A percentile compares a stretch with the other conserved stretches of the same genome.
These are phyloP conservation scores for Perognathus longimembris DNA, from an alignment of 2,113 vertebrate species.

Conservation along the genomic window DNA sequence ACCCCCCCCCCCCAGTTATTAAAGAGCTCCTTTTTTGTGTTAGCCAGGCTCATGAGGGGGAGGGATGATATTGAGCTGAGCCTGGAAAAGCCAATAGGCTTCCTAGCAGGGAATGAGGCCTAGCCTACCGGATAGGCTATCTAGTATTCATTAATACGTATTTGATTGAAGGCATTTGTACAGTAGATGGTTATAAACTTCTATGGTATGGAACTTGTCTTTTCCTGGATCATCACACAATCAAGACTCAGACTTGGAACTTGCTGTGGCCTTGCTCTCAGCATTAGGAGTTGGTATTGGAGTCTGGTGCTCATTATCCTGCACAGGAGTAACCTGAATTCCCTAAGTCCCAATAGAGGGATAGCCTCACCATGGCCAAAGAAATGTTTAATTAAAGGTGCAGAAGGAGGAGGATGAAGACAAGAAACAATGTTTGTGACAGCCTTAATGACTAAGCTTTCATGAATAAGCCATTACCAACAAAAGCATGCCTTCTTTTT, in stretches of 20 bases:
- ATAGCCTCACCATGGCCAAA: slow-evolving; percentile 49
- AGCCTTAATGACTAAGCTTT: slow-evolving; percentile 47
- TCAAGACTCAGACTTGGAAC: slow-evolving; percentile 15
- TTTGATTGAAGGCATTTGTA: background rate
- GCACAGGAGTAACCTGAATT: slow-evolving; percentile 58
- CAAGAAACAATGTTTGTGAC: slow-evolving; percentile 58
- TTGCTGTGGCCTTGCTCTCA: background rate
- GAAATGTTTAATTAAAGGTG: slow-evolving; percentile 65
- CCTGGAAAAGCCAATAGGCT: background rate
- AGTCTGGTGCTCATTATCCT: slow-evolving; percentile 66
- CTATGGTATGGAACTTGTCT: background rate
- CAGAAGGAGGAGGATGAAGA: slow-evolving; percentile 31
- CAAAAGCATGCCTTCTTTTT: background rate
- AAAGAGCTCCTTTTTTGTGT: background rate
- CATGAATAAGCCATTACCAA: background rate
- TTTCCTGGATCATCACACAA: slow-evolving; percentile 1
- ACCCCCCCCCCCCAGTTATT: accelerated
- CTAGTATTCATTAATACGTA: background rate
- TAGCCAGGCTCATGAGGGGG: background rate
- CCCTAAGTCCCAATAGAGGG: slow-evolving; percentile 33
- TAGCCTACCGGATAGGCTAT: background rate
- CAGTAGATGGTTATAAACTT: background rate
- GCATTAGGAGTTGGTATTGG: slow-evolving; percentile 8
- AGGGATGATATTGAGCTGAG: background rate
- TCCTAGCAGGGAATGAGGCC: background rate